Conservation (phyloP, 92 coral and sea anemone genomes). For the Heteractis magnifica region DNA sequence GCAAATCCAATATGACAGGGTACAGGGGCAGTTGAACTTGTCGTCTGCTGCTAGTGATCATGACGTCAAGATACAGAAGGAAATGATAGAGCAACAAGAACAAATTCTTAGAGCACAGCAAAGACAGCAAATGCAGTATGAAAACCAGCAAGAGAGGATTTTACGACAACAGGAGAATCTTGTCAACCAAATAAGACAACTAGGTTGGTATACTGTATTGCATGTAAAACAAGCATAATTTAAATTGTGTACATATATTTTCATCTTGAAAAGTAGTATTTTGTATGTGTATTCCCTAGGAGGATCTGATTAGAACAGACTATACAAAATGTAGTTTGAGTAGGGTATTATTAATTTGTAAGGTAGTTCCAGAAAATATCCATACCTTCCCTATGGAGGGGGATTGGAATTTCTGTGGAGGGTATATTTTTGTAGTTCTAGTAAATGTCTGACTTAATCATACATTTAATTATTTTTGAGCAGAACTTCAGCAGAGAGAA, state of each 20-base stretch:
- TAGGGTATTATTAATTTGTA: no score
- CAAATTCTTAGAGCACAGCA: conserved; percentile 68
- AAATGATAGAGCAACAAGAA: conserved; percentile 74
- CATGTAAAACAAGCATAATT: neutral
- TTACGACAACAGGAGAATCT: conserved; percentile 72
- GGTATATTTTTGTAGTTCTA: no score
- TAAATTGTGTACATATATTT: neutral
- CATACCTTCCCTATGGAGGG: no score
- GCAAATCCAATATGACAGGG: conserved; percentile 55
- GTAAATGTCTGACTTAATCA: no score
- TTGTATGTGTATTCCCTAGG: no score
- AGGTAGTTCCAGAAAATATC: no score
- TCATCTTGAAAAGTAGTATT: no score
- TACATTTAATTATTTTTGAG: neutral
- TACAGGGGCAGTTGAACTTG: conserved; percentile 13
- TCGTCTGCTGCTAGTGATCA: neutral
- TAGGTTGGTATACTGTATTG: conserved; percentile 41
- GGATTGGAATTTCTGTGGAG: no score
- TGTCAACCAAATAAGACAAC: conserved; percentile 64
- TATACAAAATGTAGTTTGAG: no score
- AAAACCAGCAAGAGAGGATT: conserved; percentile 64
- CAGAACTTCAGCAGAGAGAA: conserved; percentile 76
- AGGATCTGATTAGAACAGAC: no score
- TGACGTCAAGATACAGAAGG: conserved; percentile 63
- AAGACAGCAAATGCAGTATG: conserved; percentile 60